These are phyloP conservation scores for Pentalonia nigronervosa DNA, from an alignment of 1,140 invertebrate genomes.

Conservation along the genomic window DNA sequence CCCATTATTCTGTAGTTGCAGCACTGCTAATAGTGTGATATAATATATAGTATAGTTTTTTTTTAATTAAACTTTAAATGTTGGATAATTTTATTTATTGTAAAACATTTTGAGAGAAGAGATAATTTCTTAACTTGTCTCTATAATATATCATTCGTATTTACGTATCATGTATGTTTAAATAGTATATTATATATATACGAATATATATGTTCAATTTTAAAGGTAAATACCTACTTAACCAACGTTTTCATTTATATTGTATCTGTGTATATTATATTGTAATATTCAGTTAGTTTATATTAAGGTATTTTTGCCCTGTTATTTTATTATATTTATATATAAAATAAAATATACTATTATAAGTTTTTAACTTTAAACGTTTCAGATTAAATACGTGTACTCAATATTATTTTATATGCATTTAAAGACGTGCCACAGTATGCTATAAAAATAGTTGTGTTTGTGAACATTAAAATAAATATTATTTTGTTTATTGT, in stretches of 20 bases:
- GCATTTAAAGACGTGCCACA: neutral
- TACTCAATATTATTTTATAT: neutral
- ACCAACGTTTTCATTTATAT: neutral
- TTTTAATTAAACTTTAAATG: neutral
- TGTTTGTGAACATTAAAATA: neutral
- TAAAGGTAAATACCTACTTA: neutral
- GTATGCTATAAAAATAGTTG: neutral
- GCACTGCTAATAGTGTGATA: too few species aligned
- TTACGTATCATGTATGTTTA: neutral
- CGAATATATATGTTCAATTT: neutral
- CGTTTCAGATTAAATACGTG: neutral
- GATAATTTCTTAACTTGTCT: neutral
- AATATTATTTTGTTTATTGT: neutral
- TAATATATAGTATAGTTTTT: too few species aligned
- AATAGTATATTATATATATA: too few species aligned
- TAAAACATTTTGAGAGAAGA: neutral
- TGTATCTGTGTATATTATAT: neutral
- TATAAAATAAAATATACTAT: neutral
- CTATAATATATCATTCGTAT: neutral
- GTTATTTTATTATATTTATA: neutral
- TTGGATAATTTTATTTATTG: neutral
- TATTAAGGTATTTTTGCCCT: neutral
- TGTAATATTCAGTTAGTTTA: neutral
- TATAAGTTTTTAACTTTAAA: neutral
- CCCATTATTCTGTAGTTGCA: too few species aligned